phyloP scores from a whole-genome alignment of 2,797 vertebrate genomes.

The Lerista edwardsae region DNA sequence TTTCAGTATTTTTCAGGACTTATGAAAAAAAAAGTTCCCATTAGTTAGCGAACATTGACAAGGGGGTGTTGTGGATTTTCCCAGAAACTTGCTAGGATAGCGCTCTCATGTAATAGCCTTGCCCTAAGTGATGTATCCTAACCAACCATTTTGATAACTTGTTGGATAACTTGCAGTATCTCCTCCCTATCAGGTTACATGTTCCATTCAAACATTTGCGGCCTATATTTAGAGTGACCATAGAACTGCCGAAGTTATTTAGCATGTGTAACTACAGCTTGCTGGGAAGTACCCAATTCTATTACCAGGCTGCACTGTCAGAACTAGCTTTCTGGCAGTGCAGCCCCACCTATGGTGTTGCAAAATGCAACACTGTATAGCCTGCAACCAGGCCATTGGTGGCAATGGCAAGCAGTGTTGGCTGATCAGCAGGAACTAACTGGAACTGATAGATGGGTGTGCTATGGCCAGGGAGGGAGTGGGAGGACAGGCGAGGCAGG shows the following conservation, averaged over 20 bases:
- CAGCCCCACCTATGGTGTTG: too few relatives aligned
- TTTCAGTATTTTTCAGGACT: slow-evolving; percentile 69
- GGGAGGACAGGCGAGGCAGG: too few relatives aligned
- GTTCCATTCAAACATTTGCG: slow-evolving; percentile 15
- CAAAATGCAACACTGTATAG: too few relatives aligned
- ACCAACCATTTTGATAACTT: neutral
- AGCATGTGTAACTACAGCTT: neutral
- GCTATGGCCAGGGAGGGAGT: too few relatives aligned
- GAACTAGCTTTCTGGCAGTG: too few relatives aligned
- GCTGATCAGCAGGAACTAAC: too few relatives aligned
- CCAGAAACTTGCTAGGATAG: neutral
- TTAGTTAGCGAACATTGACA: slow-evolving; percentile 53
- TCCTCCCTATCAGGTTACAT: neutral
- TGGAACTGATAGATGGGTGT: too few relatives aligned
- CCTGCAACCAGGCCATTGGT: too few relatives aligned
- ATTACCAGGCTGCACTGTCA: too few relatives aligned
- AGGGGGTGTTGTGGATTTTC: neutral
- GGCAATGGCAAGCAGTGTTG: too few relatives aligned
- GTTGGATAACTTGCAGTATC: neutral
- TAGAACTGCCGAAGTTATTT: neutral
- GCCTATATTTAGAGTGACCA: slow-evolving; percentile 9
- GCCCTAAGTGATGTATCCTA: neutral
- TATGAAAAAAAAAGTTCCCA: slow-evolving; percentile 57
- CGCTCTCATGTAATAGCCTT: slow-evolving; percentile 1
- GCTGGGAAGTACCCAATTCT: neutral